Conservation (phyloP, 30 jellyfish, hydroid and myxozoan genomes). For the Cassiopea xamachana region DNA sequence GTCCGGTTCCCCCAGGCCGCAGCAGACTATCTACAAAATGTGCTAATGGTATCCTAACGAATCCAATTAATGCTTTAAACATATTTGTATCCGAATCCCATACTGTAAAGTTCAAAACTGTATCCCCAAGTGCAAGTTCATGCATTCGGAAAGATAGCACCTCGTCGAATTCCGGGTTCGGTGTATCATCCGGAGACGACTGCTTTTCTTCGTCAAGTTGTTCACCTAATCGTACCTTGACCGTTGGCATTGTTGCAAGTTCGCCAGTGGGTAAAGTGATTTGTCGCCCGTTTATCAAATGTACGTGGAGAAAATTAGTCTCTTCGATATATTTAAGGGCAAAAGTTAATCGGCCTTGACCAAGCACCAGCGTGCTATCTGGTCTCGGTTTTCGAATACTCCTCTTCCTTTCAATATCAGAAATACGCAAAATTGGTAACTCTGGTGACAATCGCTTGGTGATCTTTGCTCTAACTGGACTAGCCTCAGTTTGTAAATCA, state of each 20-base stretch:
- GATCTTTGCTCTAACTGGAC: not conserved
- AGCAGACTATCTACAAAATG: constrained; percentile 53
- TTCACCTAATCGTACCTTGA: constrained; percentile 61
- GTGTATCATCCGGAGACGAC: constrained; percentile 95
- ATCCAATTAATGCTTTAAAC: constrained; percentile 64
- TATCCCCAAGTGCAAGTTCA: constrained; percentile 38
- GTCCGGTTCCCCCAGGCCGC: constrained; percentile 80
- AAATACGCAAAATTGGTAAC: constrained; percentile 37
- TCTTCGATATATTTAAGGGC: constrained; percentile 60
- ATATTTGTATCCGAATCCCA: constrained; percentile 77
- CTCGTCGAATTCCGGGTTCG: constrained; percentile 94
- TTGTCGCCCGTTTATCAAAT: constrained; percentile 87
- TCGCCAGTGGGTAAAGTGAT: constrained; percentile 70
- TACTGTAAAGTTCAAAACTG: constrained; percentile 62
- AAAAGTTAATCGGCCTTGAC: constrained; percentile 81
- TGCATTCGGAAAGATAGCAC: constrained; percentile 67
- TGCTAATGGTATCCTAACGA: constrained; percentile 61
- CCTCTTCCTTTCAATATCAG: constrained; percentile 18
- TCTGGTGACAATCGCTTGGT: constrained; percentile 24
- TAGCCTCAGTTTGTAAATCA: not conserved
- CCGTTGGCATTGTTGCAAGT: constrained; percentile 83
- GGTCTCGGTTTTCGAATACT: constrained; percentile 76
- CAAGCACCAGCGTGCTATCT: constrained; percentile 67
- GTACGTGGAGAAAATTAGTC: constrained; percentile 67
- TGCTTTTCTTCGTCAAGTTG: constrained; percentile 73